Evolutionary conservation across 2,797 vertebrate species (phyloP), one percentile per base, ranked within the genome.

Genomic region (Lacerta viridis): DNA sequence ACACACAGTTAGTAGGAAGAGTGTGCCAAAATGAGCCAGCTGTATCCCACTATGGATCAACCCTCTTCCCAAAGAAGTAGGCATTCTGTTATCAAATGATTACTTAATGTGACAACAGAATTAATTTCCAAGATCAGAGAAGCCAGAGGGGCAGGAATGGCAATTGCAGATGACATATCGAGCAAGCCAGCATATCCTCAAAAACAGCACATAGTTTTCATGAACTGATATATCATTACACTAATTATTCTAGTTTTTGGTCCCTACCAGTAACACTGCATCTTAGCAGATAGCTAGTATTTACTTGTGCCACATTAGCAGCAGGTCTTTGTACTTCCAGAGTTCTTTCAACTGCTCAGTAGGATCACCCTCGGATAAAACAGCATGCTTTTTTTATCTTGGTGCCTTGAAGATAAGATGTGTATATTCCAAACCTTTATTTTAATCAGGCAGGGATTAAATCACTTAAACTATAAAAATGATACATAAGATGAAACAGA

Each of bases 311-410:
- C 71, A 33, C 20, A 68, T 84, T 69, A 86, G 4, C 36, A 50
- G 25, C 20, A 75, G 0, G 0, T 69, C 76, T 69, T 50, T 50
- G 7, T 55, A 83, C 43, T 55, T 41, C 7, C 36, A 8, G 29
- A 76, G 11, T 90, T 61, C 43, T 87, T 13, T 84, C 25, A 88
- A 78, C 41, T 55, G 43, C 69, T 55, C 11, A 85, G 7, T 0
- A 83, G 23, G 39, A 50, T 66, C 2, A 55, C 20, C 7, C n/a
- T 71, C 64, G 27, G 7, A 72, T 69, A 43, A 69, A 39, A 8
- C n/a, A 39, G 8, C 9, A n/a, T 23, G 27, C 13, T 29, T 29
- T 29, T 29, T 80, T 71, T 55, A 80, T 80, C 33, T 41, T 85
- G 55, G 50, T 46, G 41, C 43, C 59, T n/a, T 77, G 72, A 50